Evolutionary conservation across 2,797 vertebrate species (phyloP), one percentile per base, ranked within the genome.

Genomic region (Mormyrus proboscirostris): DNA sequence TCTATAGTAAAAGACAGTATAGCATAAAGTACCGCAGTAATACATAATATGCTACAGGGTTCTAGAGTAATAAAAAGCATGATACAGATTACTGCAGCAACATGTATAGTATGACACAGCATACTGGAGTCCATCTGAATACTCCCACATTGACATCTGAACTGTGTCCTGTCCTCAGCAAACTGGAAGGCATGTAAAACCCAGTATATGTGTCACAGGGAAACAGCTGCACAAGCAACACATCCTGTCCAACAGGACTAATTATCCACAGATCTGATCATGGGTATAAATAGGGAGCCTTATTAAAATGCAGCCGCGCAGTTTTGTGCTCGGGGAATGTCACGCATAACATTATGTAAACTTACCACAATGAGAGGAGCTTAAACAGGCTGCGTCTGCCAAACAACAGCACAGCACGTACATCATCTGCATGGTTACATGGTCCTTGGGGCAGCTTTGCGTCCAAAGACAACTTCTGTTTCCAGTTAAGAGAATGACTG

Each of bases 401-500:
- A 88, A 57, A 88, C 82, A 76, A 79, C 82, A 90, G 55, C 47
- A 69, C 44, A 82, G 84, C 16, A 82, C 50, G 44, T 62, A 87
- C 88, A 53, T 59, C 51, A 87, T 41, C 76, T 50, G 65, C 44
- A 62, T 62, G 62, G 25, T 76, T 76, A 85, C 50, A 79, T 9
- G 5, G 59, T 22, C 55, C 16, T 49, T 79, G 8, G 29, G 29
- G 84, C 41, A 51, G 41, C 25, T 65, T 19, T 16, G 53, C 14
- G 51, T 87, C 88, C 65, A 90, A 82, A 87, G 73, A 19, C 59
- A 89, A 89, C 41, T 8, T 83, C 89, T 86, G 84, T 41, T 76
- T 55, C 16, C 25, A 89, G 47, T 73, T 86, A 89, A 50, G 62
- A 85, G 41, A 25, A 73, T 41, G 83, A 22, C 12, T 22, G 53